These are phyloP conservation scores for Zaprionus kolodkinae DNA, from an alignment of 1,140 invertebrate genomes.

Conservation along the genomic window DNA sequence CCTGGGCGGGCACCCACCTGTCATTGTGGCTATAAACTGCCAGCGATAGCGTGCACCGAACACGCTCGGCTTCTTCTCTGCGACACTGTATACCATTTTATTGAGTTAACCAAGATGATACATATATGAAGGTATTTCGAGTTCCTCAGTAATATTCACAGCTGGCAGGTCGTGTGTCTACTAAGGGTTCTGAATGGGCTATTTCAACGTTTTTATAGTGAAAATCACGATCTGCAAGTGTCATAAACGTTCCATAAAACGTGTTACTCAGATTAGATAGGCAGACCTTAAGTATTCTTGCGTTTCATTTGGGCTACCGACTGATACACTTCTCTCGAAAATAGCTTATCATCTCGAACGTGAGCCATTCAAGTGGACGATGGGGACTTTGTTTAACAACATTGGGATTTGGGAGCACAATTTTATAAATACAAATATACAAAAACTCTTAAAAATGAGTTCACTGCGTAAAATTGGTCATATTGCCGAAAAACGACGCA, in stretches of 20 bases:
- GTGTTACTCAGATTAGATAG: slow-evolving; percentile 37
- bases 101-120: slow-evolving; percentile 3
- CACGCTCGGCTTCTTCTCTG: slow-evolving; percentile 45
- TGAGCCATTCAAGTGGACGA: slow-evolving; percentile 19
- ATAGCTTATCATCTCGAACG: slow-evolving; percentile 22
- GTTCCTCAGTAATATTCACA: slow-evolving; percentile 13
- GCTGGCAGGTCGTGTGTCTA: slow-evolving; percentile 37
- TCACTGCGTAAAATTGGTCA: neutral
- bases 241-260: slow-evolving; percentile 31
- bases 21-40: slow-evolving; percentile 70
- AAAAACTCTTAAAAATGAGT: neutral
- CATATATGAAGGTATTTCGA: neutral
- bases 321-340: slow-evolving; percentile 26
- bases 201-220: slow-evolving; percentile 55
- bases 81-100: slow-evolving; percentile 51
- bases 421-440: neutral
- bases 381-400: slow-evolving; percentile 28
- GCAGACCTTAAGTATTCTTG: slow-evolving; percentile 3
- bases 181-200: slow-evolving; percentile 41
- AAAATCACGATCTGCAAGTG: slow-evolving; percentile 46
- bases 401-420: neutral
- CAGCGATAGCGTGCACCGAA: slow-evolving; percentile 68
- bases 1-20: slow-evolving; percentile 45
- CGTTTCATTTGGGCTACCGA: neutral
- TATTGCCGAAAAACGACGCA: neutral